Evolutionary conservation across 1,140 invertebrate genomes (phyloP).

Genomic region (Drosophila micromelanica): DNA sequence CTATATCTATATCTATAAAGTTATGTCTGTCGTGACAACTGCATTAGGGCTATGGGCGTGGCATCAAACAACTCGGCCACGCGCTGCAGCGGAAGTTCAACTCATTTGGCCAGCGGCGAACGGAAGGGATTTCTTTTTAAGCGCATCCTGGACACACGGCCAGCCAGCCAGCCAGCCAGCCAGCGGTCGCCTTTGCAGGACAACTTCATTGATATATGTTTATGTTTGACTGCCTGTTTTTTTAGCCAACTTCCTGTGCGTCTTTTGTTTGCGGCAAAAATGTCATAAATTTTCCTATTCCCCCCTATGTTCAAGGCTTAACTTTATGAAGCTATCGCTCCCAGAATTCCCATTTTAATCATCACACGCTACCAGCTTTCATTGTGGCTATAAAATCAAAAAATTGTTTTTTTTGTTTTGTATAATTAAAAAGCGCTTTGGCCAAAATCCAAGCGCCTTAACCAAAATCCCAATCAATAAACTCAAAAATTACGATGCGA

Average conservation of each 20-base stretch:
- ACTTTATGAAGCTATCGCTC: constrained; percentile 22
- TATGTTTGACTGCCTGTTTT: constrained; percentile 22
- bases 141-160: constrained; percentile 74
- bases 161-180: constrained; percentile 45
- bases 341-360: constrained; percentile 27
- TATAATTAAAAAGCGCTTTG: constrained; percentile 48
- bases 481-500: constrained; percentile 35
- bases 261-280: constrained; percentile 34
- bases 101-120: constrained; percentile 70
- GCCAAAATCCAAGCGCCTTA: constrained; percentile 16
- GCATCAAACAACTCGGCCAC: constrained; percentile 58
- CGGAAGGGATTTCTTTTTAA: constrained; percentile 81
- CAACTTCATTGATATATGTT: constrained; percentile 75
- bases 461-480: constrained; percentile 43
- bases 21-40: constrained; percentile 51
- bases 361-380: constrained; percentile 38
- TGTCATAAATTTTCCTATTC: constrained; percentile 31
- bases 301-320: neutral
- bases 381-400: constrained; percentile 27
- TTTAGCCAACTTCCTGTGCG: constrained; percentile 65
- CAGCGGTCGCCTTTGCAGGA: constrained; percentile 14
- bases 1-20: constrained; percentile 2
- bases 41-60: constrained; percentile 53
- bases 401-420: constrained; percentile 1
- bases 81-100: constrained; percentile 76